A percentile compares a stretch with the other conserved stretches of the same genome.
Evolutionary conservation across 2,797 vertebrate species (phyloP).

Genomic region (Borostomias antarcticus): DNA sequence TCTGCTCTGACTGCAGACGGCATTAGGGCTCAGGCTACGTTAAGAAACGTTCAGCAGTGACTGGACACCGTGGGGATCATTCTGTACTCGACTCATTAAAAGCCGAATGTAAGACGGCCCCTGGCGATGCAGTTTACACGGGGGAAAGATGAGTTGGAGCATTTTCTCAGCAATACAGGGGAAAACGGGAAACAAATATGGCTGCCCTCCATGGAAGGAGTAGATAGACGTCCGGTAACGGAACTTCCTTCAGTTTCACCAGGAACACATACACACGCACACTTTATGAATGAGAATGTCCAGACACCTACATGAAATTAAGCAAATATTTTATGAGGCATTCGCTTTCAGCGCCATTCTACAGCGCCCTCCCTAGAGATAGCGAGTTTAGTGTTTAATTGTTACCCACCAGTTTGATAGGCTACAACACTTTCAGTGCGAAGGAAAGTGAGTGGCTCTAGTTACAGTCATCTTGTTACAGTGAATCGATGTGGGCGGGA

Average conservation of each 20-base stretch:
- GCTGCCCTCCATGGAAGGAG: background rate
- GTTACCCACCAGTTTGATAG: background rate
- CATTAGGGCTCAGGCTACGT: slow-evolving; percentile 42
- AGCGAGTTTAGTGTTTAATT: background rate
- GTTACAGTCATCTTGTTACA: background rate
- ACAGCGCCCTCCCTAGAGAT: no score
- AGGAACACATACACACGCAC: background rate
- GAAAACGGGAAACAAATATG: slow-evolving; percentile 31
- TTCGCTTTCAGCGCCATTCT: background rate
- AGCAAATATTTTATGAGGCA: background rate
- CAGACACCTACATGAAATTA: background rate
- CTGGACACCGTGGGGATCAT: slow-evolving; percentile 46
- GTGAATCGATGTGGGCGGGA: slow-evolving; percentile 56
- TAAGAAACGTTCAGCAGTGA: slow-evolving; percentile 43
- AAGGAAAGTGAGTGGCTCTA: background rate
- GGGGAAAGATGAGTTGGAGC: slow-evolving; percentile 28
- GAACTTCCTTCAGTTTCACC: no score
- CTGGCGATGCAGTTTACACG: slow-evolving; percentile 60
- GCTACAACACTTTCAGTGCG: background rate
- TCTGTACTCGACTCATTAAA: slow-evolving; percentile 64
- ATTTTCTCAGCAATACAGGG: slow-evolving; percentile 31
- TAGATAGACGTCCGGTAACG: background rate
- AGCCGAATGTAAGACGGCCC: slow-evolving; percentile 59
- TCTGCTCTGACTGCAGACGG: slow-evolving; percentile 35
- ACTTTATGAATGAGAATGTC: background rate